Conservation (phyloP, 1,140 invertebrate genomes). For the Chlorops oryzae region DNA sequence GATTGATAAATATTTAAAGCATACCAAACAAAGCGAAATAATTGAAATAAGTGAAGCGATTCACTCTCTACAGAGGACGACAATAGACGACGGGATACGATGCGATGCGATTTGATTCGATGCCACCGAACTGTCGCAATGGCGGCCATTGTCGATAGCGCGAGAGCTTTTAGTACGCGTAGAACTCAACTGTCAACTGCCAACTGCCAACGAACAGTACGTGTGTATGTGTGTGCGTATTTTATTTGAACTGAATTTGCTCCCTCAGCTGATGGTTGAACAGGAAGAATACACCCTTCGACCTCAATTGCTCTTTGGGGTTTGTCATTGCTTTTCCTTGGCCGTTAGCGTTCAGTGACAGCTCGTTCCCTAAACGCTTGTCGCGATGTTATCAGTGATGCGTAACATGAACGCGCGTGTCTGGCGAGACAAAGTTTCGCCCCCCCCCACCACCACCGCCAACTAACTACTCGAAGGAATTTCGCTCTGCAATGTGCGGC, state of each 20-base stretch:
- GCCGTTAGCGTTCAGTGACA: background rate
- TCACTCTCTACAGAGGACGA: conserved; percentile 5
- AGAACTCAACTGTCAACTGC: no score
- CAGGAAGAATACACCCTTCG: background rate
- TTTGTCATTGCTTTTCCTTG: background rate
- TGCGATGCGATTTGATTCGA: no score
- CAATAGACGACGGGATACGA: no score
- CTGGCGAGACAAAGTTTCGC: background rate
- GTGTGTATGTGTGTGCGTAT: no score
- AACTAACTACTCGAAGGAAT: no score
- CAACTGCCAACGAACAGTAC: no score
- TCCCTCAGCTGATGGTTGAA: background rate
- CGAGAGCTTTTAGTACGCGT: no score
- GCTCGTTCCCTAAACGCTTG: background rate
- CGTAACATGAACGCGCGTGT: conserved; percentile 6
- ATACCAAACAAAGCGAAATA: conserved; percentile 18
- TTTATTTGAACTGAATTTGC: no score
- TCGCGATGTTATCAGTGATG: conserved; percentile 3
- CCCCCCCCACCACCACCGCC: background rate
- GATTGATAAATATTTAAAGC: conserved; percentile 22
- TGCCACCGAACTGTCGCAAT: no score
- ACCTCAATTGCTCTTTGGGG: background rate
- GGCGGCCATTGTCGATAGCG: no score
- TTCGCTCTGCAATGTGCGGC: no score
- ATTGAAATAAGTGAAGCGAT: conserved; percentile 22